Conservation (phyloP, 2,113 vertebrate genomes). For the Aegotheles bennettii region DNA sequence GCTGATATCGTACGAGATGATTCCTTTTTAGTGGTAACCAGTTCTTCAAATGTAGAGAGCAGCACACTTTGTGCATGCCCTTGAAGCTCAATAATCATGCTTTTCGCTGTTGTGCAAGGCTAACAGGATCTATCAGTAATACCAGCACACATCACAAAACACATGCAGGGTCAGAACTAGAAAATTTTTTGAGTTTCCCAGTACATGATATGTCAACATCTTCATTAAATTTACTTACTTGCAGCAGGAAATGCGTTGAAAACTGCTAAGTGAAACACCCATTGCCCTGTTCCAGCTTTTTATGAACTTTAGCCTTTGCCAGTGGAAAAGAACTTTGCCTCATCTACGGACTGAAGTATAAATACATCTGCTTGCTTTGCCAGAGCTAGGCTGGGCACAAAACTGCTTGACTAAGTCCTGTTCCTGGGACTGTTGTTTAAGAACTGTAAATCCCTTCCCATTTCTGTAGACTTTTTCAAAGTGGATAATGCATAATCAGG, state of each 20-base stretch:
- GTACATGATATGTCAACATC: neutral
- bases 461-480: neutral
- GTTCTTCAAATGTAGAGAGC: neutral
- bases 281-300: neutral
- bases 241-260: neutral
- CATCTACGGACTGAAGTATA: neutral
- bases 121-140: constrained; percentile 10
- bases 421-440: neutral
- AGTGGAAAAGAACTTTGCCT: constrained; percentile 11
- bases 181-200: neutral
- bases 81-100: neutral
- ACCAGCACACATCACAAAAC: neutral
- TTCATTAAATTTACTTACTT: constrained; percentile 35
- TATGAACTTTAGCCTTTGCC: constrained; percentile 25
- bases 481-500: neutral
- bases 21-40: neutral
- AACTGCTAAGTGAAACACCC: neutral
- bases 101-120: constrained; percentile 22
- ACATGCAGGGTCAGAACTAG: neutral
- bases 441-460: neutral
- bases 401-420: neutral
- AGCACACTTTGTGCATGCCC: neutral
- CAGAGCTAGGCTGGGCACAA: neutral
- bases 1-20: neutral
- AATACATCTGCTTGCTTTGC: constrained; percentile 8